A percentile compares a stretch with the other conserved stretches of the same genome.
Conservation (phyloP, 2,797 vertebrate species). For the Forpus xanthops region DNA sequence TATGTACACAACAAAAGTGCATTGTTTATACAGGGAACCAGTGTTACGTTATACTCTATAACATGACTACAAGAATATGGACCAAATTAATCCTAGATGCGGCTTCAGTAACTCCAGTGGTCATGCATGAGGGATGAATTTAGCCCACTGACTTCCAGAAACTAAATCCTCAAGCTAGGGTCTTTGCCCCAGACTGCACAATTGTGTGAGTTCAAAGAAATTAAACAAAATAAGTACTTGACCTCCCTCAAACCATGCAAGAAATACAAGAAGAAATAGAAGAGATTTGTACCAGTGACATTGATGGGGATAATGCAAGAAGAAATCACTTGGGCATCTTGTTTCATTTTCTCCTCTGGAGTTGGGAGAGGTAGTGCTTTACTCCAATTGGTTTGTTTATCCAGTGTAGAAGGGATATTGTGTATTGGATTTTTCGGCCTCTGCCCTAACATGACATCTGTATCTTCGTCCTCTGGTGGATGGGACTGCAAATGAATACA, state of each 20-base stretch:
- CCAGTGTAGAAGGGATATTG: slow-evolving; percentile 95
- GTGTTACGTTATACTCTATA: slow-evolving; percentile 18
- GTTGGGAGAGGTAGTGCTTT: slow-evolving; percentile 94
- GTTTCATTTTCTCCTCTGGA: slow-evolving; percentile 96
- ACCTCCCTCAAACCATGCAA: slow-evolving; percentile 64
- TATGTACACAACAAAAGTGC: slow-evolving; percentile 66
- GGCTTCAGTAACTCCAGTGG: neutral
- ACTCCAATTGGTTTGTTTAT: slow-evolving; percentile 99
- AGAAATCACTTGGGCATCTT: slow-evolving; percentile 90
- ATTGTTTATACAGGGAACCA: slow-evolving; percentile 50
- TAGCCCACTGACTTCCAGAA: slow-evolving; percentile 41
- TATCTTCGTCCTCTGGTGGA: slow-evolving; percentile 87
- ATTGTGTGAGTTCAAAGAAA: slow-evolving; percentile 29
- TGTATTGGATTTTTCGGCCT: slow-evolving; percentile 92
- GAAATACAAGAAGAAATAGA: slow-evolving; percentile 67
- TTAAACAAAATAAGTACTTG: slow-evolving; percentile 60
- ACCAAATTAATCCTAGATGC: slow-evolving; percentile 48
- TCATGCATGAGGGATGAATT: slow-evolving; percentile 23
- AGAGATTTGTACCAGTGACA: slow-evolving; percentile 90
- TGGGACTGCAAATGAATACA: slow-evolving; percentile 85
- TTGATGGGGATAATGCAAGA: slow-evolving; percentile 99
- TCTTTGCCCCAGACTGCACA: slow-evolving; percentile 11
- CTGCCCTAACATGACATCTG: slow-evolving; percentile 91
- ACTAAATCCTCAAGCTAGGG: slow-evolving; percentile 7
- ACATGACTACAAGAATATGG: slow-evolving; percentile 21